Conservation (phyloP, 2,888 invertebrate species). For the Xanthostigma xanthostigma region DNA sequence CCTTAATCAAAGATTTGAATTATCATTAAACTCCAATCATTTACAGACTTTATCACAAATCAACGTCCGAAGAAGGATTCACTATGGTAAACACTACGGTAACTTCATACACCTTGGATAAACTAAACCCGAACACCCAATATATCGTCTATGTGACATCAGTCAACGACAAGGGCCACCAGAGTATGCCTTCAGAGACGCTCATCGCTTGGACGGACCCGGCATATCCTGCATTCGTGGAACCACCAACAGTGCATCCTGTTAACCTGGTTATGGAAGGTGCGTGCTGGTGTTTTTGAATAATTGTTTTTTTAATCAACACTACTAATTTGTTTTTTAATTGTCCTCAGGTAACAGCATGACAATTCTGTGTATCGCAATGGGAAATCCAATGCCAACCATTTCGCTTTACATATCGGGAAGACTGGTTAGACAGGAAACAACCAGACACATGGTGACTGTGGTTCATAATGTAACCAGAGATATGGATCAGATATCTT, state of each 20-base stretch:
- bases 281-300: too few relatives aligned
- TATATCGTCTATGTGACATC: conserved; percentile 67
- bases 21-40: too few relatives aligned
- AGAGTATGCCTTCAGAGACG: conserved; percentile 66
- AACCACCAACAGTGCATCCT: conserved; percentile 73
- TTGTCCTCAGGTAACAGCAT: conserved; percentile 41
- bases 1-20: background rate
- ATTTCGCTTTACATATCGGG: conserved; percentile 71
- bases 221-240: conserved; percentile 72
- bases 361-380: conserved; percentile 71
- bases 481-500: conserved; percentile 75
- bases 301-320: too few relatives aligned
- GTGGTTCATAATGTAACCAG: conserved; percentile 72
- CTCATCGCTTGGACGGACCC: conserved; percentile 78
- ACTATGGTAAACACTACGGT: conserved; percentile 48
- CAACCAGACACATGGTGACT: conserved; percentile 72
- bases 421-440: conserved; percentile 64
- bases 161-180: conserved; percentile 43
- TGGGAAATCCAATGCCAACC: conserved; percentile 74
- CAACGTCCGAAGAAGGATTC: conserved; percentile 42
- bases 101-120: conserved; percentile 54
- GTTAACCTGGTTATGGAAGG: conserved; percentile 72
- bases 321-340: too few relatives aligned
- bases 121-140: conserved; percentile 64
- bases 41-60: conserved; percentile 53